phyloP scores from a whole-genome alignment of 2,888 invertebrate species.

The Chorisops tibialis region DNA sequence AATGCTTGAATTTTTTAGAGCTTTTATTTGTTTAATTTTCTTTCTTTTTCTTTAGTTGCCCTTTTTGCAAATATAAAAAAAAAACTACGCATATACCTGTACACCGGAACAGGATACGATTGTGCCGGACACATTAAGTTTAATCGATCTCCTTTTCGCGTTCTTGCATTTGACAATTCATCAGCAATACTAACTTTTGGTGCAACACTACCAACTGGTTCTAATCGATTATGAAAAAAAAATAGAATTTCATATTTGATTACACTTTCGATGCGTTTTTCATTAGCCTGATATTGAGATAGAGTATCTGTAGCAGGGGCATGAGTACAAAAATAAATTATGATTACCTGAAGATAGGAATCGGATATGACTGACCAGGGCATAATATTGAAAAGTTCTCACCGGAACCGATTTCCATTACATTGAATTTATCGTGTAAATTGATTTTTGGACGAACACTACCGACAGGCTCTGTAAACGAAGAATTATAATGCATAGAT shows the following conservation, averaged over 20 bases:
- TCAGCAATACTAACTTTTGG: conserved; percentile 69
- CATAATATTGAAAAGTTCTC: conserved; percentile 63
- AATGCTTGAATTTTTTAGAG: too few relatives aligned
- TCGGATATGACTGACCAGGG: conserved; percentile 72
- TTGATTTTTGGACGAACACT: conserved; percentile 62
- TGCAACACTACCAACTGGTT: conserved; percentile 56
- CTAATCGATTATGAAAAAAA: conserved; percentile 39
- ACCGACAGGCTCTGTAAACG: conserved; percentile 56
- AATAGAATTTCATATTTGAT: background rate
- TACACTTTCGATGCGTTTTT: background rate
- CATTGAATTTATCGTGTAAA: conserved; percentile 50
- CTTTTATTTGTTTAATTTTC: too few relatives aligned
- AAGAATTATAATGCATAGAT: too few relatives aligned
- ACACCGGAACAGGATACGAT: conserved; percentile 69
- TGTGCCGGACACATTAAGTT: conserved; percentile 72
- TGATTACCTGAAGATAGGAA: conserved; percentile 69
- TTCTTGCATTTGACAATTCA: conserved; percentile 57
- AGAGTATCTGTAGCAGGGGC: background rate
- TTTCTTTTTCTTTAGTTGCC: too few relatives aligned
- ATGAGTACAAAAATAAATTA: background rate
- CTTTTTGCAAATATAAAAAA: too few relatives aligned
- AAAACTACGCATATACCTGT: too few relatives aligned
- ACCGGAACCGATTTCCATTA: conserved; percentile 34
- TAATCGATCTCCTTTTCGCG: conserved; percentile 54
- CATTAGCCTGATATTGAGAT: background rate